These are phyloP conservation scores for Danio albolineatus DNA, from an alignment of 2,797 vertebrate species.

Conservation along the genomic window DNA sequence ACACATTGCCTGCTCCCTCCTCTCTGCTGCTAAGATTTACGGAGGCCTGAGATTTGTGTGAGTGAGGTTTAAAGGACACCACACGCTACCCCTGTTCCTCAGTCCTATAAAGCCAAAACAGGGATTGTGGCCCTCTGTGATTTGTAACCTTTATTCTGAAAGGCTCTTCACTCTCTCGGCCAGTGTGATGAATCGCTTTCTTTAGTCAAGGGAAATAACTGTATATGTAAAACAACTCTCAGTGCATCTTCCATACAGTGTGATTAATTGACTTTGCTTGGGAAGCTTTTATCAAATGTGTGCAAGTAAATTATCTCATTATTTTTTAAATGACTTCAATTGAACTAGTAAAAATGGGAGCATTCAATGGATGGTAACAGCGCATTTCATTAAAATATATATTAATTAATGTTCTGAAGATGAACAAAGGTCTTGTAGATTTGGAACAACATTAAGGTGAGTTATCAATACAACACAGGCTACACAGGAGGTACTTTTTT, in stretches of 20 bases:
- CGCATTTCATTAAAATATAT: too few species aligned
- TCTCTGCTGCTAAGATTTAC: conserved; percentile 54
- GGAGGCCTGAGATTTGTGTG: conserved; percentile 43
- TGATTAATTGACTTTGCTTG: too few species aligned
- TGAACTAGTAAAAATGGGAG: too few species aligned
- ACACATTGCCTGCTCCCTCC: conserved; percentile 46
- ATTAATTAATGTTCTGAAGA: too few species aligned
- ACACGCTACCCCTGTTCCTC: conserved; percentile 48
- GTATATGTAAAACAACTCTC: conserved; percentile 11
- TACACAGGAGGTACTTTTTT: too few species aligned
- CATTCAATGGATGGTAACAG: too few species aligned
- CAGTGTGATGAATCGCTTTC: conserved; percentile 17
- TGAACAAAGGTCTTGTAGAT: too few species aligned
- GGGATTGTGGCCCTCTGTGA: conserved; percentile 52
- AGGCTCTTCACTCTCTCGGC: conserved; percentile 17
- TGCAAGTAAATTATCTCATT: too few species aligned
- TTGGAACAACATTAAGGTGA: too few species aligned
- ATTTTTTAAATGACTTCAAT: too few species aligned
- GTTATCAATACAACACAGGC: too few species aligned
- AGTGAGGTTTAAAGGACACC: conserved; percentile 46
- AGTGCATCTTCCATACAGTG: conserved; percentile 28
- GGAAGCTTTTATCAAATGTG: too few species aligned
- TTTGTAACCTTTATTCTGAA: conserved; percentile 54
- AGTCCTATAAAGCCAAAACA: conserved; percentile 57
- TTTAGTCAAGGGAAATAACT: conserved; percentile 40